Conservation (phyloP, 1,140 invertebrate genomes). For the Chironomus striatipennis region DNA sequence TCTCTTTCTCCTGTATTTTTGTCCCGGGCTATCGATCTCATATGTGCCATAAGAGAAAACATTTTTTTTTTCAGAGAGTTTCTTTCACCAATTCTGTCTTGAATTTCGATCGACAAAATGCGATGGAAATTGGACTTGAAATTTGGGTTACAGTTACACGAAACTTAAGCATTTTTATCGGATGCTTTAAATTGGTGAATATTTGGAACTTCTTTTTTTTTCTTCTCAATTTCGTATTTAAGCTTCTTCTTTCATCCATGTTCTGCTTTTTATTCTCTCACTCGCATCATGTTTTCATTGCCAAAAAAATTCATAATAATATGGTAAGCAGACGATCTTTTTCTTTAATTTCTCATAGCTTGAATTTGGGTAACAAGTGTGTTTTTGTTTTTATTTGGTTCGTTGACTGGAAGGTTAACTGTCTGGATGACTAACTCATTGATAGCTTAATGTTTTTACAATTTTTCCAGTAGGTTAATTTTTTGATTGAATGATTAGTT, state of each 20-base stretch:
- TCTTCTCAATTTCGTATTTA: neutral
- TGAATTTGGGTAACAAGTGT: too few relatives aligned
- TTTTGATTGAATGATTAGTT: too few relatives aligned
- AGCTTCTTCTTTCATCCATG: neutral
- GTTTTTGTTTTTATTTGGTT: too few relatives aligned
- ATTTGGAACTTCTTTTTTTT: neutral
- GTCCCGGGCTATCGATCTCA: neutral
- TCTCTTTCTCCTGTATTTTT: neutral
- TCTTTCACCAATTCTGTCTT: neutral
- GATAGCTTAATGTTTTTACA: too few relatives aligned
- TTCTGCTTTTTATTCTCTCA: neutral
- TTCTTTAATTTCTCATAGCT: too few relatives aligned
- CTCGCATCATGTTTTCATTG: too few relatives aligned
- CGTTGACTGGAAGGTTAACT: too few relatives aligned
- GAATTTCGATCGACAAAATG: neutral
- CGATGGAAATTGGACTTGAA: conserved; percentile 5
- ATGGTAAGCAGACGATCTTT: too few relatives aligned
- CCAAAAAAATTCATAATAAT: too few relatives aligned
- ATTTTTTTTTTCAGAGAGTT: neutral
- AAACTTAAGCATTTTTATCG: neutral
- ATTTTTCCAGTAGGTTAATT: too few relatives aligned
- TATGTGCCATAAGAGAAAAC: neutral
- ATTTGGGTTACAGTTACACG: conserved; percentile 18
- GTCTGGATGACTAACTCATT: too few relatives aligned
- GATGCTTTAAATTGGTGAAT: neutral